These are phyloP conservation scores for Rotaria macrura DNA, from an alignment of 2,888 invertebrate species.

Conservation along the genomic window DNA sequence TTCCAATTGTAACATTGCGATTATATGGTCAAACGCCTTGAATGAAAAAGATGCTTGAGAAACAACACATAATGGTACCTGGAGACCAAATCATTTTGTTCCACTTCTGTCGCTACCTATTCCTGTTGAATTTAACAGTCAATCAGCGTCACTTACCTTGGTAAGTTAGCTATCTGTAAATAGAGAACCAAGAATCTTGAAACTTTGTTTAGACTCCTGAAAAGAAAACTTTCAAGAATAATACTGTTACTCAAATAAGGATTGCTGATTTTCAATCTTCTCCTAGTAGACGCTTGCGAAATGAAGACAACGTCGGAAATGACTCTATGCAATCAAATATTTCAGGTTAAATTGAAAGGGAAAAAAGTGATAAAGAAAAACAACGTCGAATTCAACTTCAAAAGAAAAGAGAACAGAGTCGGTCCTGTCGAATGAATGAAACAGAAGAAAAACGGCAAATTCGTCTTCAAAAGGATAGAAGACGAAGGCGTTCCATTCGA, in stretches of 20 bases:
- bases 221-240: background rate
- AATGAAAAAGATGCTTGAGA: background rate
- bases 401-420: no score
- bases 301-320: no score
- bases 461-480: no score
- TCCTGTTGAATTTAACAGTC: background rate
- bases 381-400: no score
- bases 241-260: background rate
- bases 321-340: no score
- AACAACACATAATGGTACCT: background rate
- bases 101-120: background rate
- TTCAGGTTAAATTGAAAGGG: no score
- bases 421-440: no score
- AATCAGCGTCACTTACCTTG: background rate
- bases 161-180: background rate
- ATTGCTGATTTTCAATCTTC: background rate
- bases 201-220: background rate
- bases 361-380: no score
- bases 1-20: background rate
- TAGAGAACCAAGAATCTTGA: background rate
- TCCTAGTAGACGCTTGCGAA: no score
- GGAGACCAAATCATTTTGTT: background rate
- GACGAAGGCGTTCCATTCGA: no score
- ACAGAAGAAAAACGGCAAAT: no score
- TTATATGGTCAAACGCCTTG: background rate